Percentiles rank a stretch among this genome's conserved stretches.
These are phyloP conservation scores for Vanessa atalanta DNA, from an alignment of 1,140 invertebrate genomes.

Conservation along the genomic window DNA sequence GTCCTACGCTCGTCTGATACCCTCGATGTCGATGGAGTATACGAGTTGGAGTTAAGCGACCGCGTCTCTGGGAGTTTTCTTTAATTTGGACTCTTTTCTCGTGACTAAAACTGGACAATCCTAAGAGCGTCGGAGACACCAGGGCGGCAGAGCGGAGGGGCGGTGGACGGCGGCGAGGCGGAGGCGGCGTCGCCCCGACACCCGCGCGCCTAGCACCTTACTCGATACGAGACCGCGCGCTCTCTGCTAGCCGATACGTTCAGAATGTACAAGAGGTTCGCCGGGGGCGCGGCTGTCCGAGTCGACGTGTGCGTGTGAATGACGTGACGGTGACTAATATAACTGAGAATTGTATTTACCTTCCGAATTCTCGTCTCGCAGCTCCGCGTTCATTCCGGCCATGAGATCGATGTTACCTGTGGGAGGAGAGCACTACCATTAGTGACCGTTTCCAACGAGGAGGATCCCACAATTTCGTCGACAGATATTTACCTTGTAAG, in stretches of 20 bases:
- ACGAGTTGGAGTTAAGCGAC: no score
- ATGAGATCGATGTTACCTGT: conserved; percentile 77
- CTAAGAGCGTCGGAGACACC: conserved; percentile 14
- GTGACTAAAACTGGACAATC: conserved; percentile 11
- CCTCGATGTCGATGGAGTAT: no score
- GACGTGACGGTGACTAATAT: conserved; percentile 57
- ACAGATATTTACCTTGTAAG: conserved; percentile 60
- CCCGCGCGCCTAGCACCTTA: conserved; percentile 73
- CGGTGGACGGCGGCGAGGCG: conserved; percentile 39
- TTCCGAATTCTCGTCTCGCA: conserved; percentile 72
- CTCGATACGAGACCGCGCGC: conserved; percentile 59
- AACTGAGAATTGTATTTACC: conserved; percentile 61
- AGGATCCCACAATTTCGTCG: neutral
- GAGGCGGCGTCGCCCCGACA: conserved; percentile 61
- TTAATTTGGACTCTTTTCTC: neutral
- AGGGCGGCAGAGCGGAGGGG: conserved; percentile 29
- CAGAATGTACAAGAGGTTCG: conserved; percentile 56
- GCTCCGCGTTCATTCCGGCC: conserved; percentile 66
- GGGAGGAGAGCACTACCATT: conserved; percentile 4
- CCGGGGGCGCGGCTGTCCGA: conserved; percentile 80
- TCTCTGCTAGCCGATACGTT: conserved; percentile 50
- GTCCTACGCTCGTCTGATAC: neutral
- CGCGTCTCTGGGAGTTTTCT: neutral
- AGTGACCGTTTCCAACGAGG: neutral
- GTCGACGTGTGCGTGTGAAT: conserved; percentile 77